Percentiles rank a stretch among this genome's conserved stretches.
These are phyloP conservation scores for Uropsilus gracilis DNA, from an alignment of 2,113 vertebrate species.

Conservation along the genomic window DNA sequence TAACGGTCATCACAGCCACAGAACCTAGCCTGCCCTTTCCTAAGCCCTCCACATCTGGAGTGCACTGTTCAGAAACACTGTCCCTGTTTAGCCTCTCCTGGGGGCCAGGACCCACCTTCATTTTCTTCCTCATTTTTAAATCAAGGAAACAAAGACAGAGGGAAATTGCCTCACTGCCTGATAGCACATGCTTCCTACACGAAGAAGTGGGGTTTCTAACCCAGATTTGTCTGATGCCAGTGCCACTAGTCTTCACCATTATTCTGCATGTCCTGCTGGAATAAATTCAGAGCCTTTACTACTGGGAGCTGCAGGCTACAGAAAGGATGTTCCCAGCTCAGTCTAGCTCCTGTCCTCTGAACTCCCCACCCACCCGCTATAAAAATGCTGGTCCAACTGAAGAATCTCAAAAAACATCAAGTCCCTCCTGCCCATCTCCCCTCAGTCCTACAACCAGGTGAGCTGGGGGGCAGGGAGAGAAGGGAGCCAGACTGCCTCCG, in stretches of 20 bases:
- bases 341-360: fast-evolving
- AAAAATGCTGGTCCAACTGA: background rate
- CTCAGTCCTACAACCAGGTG: background rate
- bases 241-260: background rate
- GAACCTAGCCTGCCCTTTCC: background rate
- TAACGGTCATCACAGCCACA: fast-evolving
- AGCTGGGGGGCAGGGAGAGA: background rate
- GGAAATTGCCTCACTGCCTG: background rate
- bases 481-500: constrained; percentile 27
- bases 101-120: background rate
- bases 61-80: background rate
- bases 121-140: background rate
- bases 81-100: background rate
- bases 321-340: background rate
- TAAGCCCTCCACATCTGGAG: background rate
- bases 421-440: background rate
- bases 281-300: background rate
- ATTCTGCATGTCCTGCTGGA: background rate
- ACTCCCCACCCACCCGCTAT: background rate
- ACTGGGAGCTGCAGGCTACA: background rate
- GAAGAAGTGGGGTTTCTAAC: background rate
- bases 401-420: background rate
- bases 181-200: background rate
- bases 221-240: background rate
- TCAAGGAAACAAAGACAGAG: background rate